Percentiles rank a stretch among this genome's conserved stretches.
phyloP scores from a whole-genome alignment of 2,888 invertebrate genomes.

The Asteroscopus sphinx region DNA sequence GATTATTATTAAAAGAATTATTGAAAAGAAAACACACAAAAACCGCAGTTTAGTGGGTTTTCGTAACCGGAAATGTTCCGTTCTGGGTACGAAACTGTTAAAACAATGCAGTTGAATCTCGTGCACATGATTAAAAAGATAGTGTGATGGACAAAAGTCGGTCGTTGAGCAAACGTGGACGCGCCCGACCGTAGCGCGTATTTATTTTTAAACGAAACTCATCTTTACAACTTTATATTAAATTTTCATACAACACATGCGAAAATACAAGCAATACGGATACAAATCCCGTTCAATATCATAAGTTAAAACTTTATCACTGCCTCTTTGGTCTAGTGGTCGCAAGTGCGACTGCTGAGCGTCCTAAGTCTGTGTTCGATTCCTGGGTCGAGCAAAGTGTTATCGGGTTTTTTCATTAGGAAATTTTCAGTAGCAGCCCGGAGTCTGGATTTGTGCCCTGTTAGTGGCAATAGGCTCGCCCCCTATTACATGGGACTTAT shows the following conservation, averaged over 20 bases:
- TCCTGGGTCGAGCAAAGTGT: too few relatives aligned
- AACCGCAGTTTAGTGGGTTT: too few relatives aligned
- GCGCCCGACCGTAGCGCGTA: slow-evolving; percentile 41
- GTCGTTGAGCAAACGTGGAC: slow-evolving; percentile 18
- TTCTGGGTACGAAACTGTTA: background rate
- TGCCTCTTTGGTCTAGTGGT: too few relatives aligned
- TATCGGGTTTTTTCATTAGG: too few relatives aligned
- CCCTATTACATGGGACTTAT: too few relatives aligned
- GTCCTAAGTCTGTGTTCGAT: too few relatives aligned
- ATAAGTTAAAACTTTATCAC: slow-evolving; percentile 41
- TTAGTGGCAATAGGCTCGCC: too few relatives aligned
- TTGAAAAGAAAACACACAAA: too few relatives aligned
- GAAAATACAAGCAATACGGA: slow-evolving; percentile 27
- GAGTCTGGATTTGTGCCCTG: too few relatives aligned
- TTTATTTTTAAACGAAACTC: slow-evolving; percentile 48
- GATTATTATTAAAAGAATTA: too few relatives aligned
- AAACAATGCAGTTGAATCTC: slow-evolving; percentile 11
- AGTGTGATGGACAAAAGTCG: slow-evolving; percentile 2
- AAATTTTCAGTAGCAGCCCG: too few relatives aligned
- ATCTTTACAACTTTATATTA: slow-evolving; percentile 46
- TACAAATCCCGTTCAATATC: slow-evolving; percentile 32
- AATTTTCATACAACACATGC: slow-evolving; percentile 44
- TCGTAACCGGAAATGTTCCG: background rate
- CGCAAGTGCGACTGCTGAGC: too few relatives aligned
- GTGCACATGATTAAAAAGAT: slow-evolving; percentile 3